A percentile compares a stretch with the other conserved stretches of the same genome.
Evolutionary conservation across 2,888 invertebrate genomes (phyloP).

Genomic region (Odiellus spinosus): DNA sequence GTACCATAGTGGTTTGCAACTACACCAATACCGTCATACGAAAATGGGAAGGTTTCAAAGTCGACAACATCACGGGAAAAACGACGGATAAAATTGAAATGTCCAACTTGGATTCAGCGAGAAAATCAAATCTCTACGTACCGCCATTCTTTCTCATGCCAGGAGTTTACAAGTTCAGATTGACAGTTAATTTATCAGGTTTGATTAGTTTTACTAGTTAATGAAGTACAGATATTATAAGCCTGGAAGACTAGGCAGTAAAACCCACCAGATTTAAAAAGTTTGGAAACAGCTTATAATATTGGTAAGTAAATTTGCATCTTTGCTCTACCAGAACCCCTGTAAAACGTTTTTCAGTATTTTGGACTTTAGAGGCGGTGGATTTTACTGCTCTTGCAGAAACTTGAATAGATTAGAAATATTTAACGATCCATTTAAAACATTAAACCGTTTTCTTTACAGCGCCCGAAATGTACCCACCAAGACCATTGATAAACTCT

Average conservation of each 20-base stretch:
- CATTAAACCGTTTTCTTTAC: no score
- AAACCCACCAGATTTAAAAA: no score
- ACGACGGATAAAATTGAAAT: constrained; percentile 18
- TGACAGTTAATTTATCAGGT: constrained; percentile 25
- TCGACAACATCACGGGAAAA: constrained; percentile 17
- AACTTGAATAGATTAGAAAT: no score
- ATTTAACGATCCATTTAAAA: no score
- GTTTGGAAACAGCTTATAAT: no score
- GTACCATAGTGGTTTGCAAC: constrained; percentile 20
- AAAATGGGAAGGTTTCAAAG: constrained; percentile 17
- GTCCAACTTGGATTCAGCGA: constrained; percentile 19
- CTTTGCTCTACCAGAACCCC: no score
- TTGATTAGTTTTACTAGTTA: constrained; percentile 7
- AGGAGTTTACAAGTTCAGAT: constrained; percentile 28
- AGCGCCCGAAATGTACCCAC: constrained; percentile 9
- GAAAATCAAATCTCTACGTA: constrained; percentile 22
- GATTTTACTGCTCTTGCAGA: no score
- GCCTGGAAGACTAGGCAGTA: no score
- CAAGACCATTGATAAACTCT: constrained; percentile 14
- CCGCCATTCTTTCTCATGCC: constrained; percentile 23
- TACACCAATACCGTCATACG: constrained; percentile 18
- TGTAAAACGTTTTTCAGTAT: no score
- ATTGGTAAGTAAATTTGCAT: no score
- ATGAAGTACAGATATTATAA: no score
- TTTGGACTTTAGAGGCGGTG: no score